Conservation (phyloP, 1,140 invertebrate genomes). For the Elymnias hypermnestra region DNA sequence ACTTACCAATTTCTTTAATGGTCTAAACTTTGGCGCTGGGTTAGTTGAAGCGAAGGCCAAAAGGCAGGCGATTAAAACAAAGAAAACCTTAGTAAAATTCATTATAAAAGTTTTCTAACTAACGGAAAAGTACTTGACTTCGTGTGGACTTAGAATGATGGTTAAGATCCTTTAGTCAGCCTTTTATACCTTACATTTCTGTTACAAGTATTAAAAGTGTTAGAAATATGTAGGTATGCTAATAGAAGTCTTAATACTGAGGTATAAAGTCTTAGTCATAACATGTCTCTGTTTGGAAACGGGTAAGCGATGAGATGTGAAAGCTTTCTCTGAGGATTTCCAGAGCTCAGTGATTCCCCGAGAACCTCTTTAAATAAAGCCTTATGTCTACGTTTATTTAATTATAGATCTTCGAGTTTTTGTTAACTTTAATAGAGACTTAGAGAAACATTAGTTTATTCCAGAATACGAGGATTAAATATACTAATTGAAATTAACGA, state of each 20-base stretch:
- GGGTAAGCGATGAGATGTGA: background rate
- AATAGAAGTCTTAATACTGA: no score
- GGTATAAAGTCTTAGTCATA: no score
- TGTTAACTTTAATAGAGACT: no score
- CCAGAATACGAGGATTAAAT: no score
- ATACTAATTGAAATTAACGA: no score
- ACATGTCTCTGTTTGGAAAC: no score
- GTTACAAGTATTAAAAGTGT: background rate
- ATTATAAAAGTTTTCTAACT: background rate
- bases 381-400: no score
- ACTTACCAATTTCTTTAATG: constrained; percentile 4
- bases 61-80: background rate
- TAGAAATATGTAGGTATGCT: background rate
- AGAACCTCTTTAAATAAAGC: constrained; percentile 1
- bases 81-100: background rate
- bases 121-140: background rate
- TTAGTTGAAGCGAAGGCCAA: background rate
- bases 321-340: background rate
- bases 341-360: constrained; percentile 1
- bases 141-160: background rate
- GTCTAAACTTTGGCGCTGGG: background rate
- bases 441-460: no score
- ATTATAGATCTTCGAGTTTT: no score
- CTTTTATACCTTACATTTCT: background rate
- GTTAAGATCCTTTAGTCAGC: background rate